These are phyloP conservation scores for Phasia obesa DNA, from an alignment of 2,888 invertebrate genomes.

Conservation along the genomic window DNA sequence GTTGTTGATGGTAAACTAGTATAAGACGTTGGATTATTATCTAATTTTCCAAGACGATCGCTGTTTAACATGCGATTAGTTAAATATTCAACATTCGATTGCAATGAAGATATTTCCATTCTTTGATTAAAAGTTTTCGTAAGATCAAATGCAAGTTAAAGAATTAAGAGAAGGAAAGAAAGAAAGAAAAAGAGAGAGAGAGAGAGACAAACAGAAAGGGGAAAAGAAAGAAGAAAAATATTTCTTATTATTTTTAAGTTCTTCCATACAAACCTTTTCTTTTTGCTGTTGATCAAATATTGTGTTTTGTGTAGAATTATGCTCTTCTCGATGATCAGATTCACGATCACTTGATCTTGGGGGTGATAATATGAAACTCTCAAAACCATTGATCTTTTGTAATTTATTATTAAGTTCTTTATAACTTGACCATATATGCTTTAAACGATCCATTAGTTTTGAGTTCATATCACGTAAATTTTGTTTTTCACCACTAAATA, in stretches of 20 bases:
- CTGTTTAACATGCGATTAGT: constrained; percentile 82
- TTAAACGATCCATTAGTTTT: constrained; percentile 81
- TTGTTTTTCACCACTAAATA: constrained; percentile 79
- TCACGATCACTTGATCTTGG: constrained; percentile 71
- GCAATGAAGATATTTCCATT: constrained; percentile 82
- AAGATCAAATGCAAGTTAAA: constrained; percentile 50
- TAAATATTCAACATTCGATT: constrained; percentile 83
- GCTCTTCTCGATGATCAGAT: constrained; percentile 76
- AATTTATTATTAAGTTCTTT: constrained; percentile 76
- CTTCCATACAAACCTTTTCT: constrained; percentile 62
- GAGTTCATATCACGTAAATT: constrained; percentile 81
- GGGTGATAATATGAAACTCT: constrained; percentile 4
- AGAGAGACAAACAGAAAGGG: constrained; percentile 53
- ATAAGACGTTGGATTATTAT: constrained; percentile 78
- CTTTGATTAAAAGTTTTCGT: constrained; percentile 71
- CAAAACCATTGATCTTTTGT: constrained; percentile 49
- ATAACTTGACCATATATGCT: constrained; percentile 81
- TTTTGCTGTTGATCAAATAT: constrained; percentile 37
- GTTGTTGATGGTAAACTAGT: constrained; percentile 77
- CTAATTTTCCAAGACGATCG: constrained; percentile 81
- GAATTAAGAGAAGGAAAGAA: constrained; percentile 47
- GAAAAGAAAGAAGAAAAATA: constrained; percentile 64
- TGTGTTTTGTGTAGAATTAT: constrained; percentile 72
- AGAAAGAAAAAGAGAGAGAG: constrained; percentile 53
- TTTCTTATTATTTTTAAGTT: constrained; percentile 40